Base-by-base conservation (phyloP, 1,140 invertebrate species). In the Drosophila serrata region DNA sequence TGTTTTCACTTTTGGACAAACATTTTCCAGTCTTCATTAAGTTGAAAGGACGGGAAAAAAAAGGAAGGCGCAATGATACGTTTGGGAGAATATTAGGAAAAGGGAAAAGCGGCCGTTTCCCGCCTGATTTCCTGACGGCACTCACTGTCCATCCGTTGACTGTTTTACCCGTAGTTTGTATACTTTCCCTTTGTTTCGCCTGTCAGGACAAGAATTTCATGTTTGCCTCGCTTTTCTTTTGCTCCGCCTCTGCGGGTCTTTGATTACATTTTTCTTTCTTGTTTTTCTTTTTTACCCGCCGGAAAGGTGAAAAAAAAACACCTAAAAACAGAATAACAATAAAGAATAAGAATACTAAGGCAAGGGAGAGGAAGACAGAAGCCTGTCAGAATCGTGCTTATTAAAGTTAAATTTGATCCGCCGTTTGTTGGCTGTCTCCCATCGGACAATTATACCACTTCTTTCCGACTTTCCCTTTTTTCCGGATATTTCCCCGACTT, bases 171-270 rank as follows among this genome's bases (percentile, higher is more conserved):
- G 49, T 67, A 48, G 62, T 86, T 80, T 81, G 81, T 67, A 77
- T 81, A 72, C 77, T 76, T 76, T 67, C 49, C 43, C 62, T 77
- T 86, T 82, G 80, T 82, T 79, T 75, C 19, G 58, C 40, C 42
- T 51, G 67, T 82, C 57, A 76, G 67, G 64, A 27, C 53, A 68
- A 40, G 65, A 85, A 85, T 77, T 85, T 84, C 49, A 63, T 63
- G 59, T 81, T 58, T 59, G 58, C 15, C 49, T 19, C 33, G 55
- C 42, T 65, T 46, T 63, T 29, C 17, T 24, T 40, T 57, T 62
- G 15, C 19, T 65, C 9, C 17, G 53, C 45, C 29, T 42, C 33
- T 37, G 15, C 49, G 15, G 27, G 49, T 43, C 42, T 67, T 39
- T 59, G 35, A 72, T 72, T 57, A 69, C 48, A 69, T 56, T 53